Conservation (phyloP, 1,140 invertebrate species). For the Pseudobourletiella spinata region DNA sequence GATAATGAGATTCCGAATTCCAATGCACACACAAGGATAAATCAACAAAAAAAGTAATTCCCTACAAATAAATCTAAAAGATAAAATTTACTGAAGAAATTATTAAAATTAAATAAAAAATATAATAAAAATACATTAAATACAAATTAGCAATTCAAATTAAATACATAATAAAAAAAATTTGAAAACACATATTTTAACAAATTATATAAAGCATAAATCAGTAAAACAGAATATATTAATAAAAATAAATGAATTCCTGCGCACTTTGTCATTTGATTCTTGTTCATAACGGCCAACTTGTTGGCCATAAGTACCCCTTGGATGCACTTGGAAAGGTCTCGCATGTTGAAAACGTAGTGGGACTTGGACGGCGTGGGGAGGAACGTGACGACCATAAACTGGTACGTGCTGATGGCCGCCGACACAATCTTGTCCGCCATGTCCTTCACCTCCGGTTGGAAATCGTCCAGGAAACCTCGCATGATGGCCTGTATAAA, state of each 20-base stretch:
- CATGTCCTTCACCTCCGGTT: conserved; percentile 56
- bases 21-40: no score
- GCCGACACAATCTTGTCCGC: conserved; percentile 64
- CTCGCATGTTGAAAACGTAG: no score
- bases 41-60: conserved; percentile 15
- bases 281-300: conserved; percentile 31
- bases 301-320: conserved; percentile 65
- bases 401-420: conserved; percentile 67
- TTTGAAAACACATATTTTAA: no score
- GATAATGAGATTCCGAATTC: no score
- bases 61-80: neutral
- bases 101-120: no score
- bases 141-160: no score
- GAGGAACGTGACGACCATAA: conserved; percentile 64
- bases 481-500: conserved; percentile 54
- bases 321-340: conserved; percentile 81
- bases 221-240: no score
- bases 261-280: conserved; percentile 29
- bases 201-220: no score
- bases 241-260: no score
- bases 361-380: conserved; percentile 83
- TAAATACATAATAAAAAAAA: no score
- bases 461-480: conserved; percentile 68
- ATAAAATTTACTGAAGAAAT: neutral
- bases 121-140: no score